These are phyloP conservation scores for Blennius ocellaris DNA, from an alignment of 2,113 vertebrate genomes.

Conservation along the genomic window DNA sequence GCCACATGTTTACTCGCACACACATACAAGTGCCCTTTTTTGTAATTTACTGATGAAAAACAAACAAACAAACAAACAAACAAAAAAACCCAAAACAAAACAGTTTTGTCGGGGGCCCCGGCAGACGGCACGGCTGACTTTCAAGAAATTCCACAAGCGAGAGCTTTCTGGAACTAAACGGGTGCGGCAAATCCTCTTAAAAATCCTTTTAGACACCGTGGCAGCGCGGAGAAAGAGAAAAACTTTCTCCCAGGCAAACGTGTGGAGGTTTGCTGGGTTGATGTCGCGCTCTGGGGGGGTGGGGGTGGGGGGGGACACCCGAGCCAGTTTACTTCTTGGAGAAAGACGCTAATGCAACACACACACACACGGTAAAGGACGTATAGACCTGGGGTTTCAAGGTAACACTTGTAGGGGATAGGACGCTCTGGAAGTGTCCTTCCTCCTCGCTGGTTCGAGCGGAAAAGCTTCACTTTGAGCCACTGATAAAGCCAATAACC, in stretches of 20 bases:
- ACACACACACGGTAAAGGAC: conserved; percentile 15
- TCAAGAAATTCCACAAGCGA: conserved; percentile 84
- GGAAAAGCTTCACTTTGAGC: not conserved
- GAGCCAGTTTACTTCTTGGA: conserved; percentile 63
- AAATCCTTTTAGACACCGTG: conserved; percentile 84
- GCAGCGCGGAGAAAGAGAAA: conserved; percentile 72
- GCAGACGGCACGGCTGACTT: conserved; percentile 79
- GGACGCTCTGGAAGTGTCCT: conserved; percentile 29
- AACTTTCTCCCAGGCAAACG: conserved; percentile 81
- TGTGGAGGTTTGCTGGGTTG: conserved; percentile 80
- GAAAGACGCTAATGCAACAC: conserved; percentile 71
- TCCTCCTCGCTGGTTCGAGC: not conserved
- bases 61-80: no score
- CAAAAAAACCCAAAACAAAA: no score
- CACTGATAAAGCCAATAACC: not conserved
- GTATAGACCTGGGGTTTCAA: conserved; percentile 33
- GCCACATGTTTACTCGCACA: conserved; percentile 36
- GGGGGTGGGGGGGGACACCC: conserved; percentile 78
- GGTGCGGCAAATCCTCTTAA: conserved; percentile 85
- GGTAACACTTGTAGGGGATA: conserved; percentile 33
- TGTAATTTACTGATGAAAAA: conserved; percentile 58
- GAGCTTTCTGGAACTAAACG: conserved; percentile 85
- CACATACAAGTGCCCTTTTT: conserved; percentile 25
- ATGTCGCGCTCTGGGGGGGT: conserved; percentile 76
- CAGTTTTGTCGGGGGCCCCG: conserved; percentile 44